Evolutionary conservation across 2,113 vertebrate genomes (phyloP).

Genomic region (Garra rufa): DNA sequence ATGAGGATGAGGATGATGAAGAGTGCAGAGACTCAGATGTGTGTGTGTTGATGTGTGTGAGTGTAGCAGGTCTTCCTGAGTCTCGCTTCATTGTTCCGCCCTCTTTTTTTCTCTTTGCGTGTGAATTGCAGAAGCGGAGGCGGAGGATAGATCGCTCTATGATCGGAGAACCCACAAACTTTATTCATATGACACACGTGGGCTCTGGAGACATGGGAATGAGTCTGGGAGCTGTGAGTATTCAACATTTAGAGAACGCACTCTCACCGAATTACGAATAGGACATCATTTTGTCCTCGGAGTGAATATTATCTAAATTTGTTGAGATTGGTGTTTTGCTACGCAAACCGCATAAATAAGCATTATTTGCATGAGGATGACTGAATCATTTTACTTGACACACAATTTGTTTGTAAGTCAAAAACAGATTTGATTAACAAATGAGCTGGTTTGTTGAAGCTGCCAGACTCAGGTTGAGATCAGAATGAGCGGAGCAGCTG

Average conservation of each 20-base stretch:
- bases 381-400: neutral
- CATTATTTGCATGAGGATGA: neutral
- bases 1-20: neutral
- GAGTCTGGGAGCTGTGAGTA: slow-evolving; percentile 78
- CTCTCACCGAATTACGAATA: too few species aligned
- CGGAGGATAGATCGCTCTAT: slow-evolving; percentile 87
- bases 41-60: neutral
- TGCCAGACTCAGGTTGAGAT: too few species aligned
- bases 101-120: neutral
- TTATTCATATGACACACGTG: slow-evolving; percentile 89
- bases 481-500: too few species aligned
- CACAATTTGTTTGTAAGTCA: neutral
- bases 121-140: slow-evolving; percentile 79
- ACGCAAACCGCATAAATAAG: neutral
- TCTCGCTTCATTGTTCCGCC: neutral
- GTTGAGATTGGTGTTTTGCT: neutral
- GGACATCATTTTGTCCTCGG: too few species aligned
- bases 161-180: slow-evolving; percentile 92
- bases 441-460: too few species aligned
- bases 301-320: neutral
- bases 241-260: neutral
- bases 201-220: slow-evolving; percentile 84
- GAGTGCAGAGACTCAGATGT: neutral
- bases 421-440: neutral
- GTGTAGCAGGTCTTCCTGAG: neutral